Percentiles rank a stretch among this genome's conserved stretches.
phyloP scores from a whole-genome alignment of 2,113 vertebrate species.

The Microcebus lehilahytsara region DNA sequence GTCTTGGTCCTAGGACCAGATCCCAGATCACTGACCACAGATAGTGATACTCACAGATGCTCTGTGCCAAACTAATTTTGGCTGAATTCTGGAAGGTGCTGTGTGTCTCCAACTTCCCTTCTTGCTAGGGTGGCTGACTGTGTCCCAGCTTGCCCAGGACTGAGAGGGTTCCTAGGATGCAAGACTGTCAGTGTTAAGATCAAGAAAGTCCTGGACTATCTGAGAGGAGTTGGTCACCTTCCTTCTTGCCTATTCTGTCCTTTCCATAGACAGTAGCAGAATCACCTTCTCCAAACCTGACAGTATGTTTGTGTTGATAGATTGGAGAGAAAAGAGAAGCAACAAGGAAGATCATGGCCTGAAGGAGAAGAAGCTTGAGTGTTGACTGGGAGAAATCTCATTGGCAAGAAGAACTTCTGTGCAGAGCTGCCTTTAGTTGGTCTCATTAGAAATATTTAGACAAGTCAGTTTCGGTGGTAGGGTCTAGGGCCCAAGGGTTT shows the following conservation, averaged over 20 bases:
- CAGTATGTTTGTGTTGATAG: neutral
- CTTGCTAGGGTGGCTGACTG: neutral
- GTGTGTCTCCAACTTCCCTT: neutral
- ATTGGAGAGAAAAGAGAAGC: neutral
- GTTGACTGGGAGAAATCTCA: neutral
- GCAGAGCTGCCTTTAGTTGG: neutral
- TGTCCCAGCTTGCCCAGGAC: neutral
- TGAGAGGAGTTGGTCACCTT: neutral
- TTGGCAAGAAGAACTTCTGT: neutral
- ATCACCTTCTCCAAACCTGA: neutral
- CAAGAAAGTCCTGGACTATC: neutral
- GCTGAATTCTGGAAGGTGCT: neutral
- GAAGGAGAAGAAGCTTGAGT: neutral
- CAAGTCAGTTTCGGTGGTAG: neutral
- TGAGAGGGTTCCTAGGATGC: neutral
- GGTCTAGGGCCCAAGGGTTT: neutral
- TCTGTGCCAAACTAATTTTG: neutral
- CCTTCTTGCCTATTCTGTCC: neutral
- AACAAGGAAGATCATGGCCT: no score
- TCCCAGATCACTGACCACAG: neutral
- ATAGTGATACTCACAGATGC: no score
- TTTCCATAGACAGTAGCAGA: neutral
- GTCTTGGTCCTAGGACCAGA: neutral
- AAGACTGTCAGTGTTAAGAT: neutral
- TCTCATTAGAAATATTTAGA: neutral